Conservation (phyloP, 2,113 vertebrate genomes). For the Vidua chalybeata region DNA sequence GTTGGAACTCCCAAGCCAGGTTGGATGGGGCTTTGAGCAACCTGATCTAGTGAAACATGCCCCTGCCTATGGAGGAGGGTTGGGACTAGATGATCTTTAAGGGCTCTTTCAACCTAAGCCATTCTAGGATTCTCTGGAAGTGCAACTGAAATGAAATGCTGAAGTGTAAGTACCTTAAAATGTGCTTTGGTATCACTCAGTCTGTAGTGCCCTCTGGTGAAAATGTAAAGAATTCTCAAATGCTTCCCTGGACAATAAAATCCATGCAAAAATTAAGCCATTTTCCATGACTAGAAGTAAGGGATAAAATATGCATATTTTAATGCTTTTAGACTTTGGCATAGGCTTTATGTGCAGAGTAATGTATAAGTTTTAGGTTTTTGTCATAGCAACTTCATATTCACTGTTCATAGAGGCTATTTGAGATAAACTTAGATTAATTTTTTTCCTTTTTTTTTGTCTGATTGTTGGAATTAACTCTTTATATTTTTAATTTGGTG, state of each 20-base stretch:
- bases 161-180: neutral
- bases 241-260: neutral
- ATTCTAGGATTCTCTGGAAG: neutral
- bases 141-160: neutral
- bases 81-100: neutral
- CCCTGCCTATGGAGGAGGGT: neutral
- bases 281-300: neutral
- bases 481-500: neutral
- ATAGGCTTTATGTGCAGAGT: neutral
- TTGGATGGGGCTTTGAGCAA: neutral
- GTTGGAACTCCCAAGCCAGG: neutral
- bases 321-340: neutral
- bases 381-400: neutral
- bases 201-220: conserved; percentile 36
- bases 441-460: neutral
- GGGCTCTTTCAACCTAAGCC: neutral
- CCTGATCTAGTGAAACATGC: neutral
- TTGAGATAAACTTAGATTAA: neutral
- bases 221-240: neutral
- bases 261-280: neutral
- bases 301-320: neutral
- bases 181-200: neutral
- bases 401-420: neutral
- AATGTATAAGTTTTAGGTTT: neutral
- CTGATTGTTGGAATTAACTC: neutral